These are phyloP conservation scores for Melitaea cinxia DNA, from an alignment of 1,140 invertebrate species.

Conservation along the genomic window DNA sequence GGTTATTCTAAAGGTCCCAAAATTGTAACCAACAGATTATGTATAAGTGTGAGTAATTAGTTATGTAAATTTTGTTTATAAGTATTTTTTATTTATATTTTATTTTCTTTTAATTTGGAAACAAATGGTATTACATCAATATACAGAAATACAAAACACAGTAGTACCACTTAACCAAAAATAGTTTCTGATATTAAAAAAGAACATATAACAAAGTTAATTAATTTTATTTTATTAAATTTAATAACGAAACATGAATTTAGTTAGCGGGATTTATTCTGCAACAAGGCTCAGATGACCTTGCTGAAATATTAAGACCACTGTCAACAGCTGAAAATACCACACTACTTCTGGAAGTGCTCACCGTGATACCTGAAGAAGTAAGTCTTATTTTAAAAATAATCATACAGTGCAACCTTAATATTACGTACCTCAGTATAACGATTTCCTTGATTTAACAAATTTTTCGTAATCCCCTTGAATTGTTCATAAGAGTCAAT, in stretches of 20 bases:
- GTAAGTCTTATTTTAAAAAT: slow-evolving; percentile 71
- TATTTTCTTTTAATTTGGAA: too few relatives aligned
- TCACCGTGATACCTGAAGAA: slow-evolving; percentile 92
- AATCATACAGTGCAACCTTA: too few relatives aligned
- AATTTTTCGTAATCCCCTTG: too few relatives aligned
- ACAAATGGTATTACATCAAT: too few relatives aligned
- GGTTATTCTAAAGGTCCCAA: slow-evolving; percentile 89
- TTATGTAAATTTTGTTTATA: not conserved
- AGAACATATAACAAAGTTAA: too few relatives aligned
- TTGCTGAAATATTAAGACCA: slow-evolving; percentile 68
- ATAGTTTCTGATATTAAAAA: too few relatives aligned
- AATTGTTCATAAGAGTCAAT: too few relatives aligned
- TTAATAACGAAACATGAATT: slow-evolving; percentile 37
- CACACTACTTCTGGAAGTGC: slow-evolving; percentile 86
- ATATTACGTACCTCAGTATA: too few relatives aligned
- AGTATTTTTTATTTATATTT: too few relatives aligned
- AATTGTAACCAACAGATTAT: slow-evolving; percentile 92
- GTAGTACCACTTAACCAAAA: too few relatives aligned
- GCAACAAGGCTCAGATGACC: slow-evolving; percentile 70
- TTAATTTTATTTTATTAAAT: slow-evolving; percentile 4
- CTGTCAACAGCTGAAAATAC: slow-evolving; percentile 69
- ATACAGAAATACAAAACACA: too few relatives aligned
- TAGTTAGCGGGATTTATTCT: slow-evolving; percentile 79
- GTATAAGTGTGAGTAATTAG: slow-evolving; percentile 89
- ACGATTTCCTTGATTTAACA: too few relatives aligned